Evolutionary conservation across 2,113 vertebrate genomes (phyloP).

Genomic region (Anseranas semipalmata): DNA sequence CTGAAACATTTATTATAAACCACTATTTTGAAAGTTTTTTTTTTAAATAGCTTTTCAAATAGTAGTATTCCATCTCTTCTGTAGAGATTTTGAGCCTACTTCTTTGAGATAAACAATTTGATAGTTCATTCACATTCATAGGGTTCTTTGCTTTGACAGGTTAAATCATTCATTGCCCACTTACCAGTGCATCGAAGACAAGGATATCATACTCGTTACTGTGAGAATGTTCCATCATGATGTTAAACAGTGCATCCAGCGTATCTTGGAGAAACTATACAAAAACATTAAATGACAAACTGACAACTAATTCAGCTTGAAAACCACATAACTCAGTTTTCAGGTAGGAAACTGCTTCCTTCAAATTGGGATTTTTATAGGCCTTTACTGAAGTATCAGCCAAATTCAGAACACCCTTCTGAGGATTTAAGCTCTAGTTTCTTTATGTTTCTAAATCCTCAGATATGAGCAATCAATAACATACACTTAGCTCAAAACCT

Average conservation of each 20-base stretch:
- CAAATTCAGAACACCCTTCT: not conserved
- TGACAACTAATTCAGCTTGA: not conserved
- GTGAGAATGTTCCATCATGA: constrained; percentile 98
- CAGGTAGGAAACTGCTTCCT: not conserved
- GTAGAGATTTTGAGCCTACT: not conserved
- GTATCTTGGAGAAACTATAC: constrained; percentile 94
- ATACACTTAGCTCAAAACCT: not conserved
- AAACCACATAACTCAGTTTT: not conserved
- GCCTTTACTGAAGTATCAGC: not conserved
- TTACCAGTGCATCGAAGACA: constrained; percentile 98
- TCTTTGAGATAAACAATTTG: not conserved
- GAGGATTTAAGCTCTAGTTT: not conserved
- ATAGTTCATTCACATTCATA: not conserved
- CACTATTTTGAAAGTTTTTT: not conserved
- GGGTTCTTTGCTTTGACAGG: not conserved
- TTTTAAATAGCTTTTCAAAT: not conserved
- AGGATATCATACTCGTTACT: constrained; percentile 95
- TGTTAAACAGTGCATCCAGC: constrained; percentile 95
- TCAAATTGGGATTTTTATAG: not conserved
- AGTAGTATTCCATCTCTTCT: not conserved
- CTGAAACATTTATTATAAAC: not conserved
- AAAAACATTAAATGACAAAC: not conserved
- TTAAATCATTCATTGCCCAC: not conserved
- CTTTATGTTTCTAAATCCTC: not conserved
- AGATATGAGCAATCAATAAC: not conserved